phyloP scores from a whole-genome alignment of 2,113 vertebrate genomes.

The Erythrocercus mccallii region DNA sequence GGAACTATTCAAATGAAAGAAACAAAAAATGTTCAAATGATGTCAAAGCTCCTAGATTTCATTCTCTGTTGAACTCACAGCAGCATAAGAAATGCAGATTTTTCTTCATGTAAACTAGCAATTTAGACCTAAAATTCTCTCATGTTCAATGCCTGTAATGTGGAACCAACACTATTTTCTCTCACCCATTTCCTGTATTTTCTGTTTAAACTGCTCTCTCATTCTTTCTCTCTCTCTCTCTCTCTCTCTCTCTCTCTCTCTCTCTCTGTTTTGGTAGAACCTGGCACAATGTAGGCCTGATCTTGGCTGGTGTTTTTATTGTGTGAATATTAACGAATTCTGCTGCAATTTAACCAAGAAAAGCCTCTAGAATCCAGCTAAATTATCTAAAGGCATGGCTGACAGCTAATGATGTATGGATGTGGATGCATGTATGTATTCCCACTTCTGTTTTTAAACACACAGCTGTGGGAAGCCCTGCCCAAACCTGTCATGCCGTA shows the following conservation, averaged over 20 bases:
- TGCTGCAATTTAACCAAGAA: neutral
- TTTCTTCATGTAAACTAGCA: neutral
- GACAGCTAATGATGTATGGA: neutral
- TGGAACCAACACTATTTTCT: neutral
- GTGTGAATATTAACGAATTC: neutral
- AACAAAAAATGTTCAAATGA: neutral
- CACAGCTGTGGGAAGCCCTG: neutral
- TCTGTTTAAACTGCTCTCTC: neutral
- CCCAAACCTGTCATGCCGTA: neutral
- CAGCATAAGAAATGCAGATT: neutral
- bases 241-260: too few relatives aligned
- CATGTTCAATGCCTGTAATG: neutral
- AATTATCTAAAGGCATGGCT: neutral
- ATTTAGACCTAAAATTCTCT: neutral
- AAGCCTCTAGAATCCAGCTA: neutral
- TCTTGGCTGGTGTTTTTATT: neutral
- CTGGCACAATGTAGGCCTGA: neutral
- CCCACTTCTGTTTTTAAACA: neutral
- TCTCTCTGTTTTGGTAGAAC: neutral
- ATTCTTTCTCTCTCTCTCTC: rapidly evolving
- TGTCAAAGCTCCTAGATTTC: neutral
- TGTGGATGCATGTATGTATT: neutral
- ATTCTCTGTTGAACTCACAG: neutral
- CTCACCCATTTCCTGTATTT: neutral
- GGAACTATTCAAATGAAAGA: neutral